Evolutionary conservation across 2,113 vertebrate species (phyloP), one percentile per base, ranked within the genome.

Genomic region (Dipodomys stephensi): DNA sequence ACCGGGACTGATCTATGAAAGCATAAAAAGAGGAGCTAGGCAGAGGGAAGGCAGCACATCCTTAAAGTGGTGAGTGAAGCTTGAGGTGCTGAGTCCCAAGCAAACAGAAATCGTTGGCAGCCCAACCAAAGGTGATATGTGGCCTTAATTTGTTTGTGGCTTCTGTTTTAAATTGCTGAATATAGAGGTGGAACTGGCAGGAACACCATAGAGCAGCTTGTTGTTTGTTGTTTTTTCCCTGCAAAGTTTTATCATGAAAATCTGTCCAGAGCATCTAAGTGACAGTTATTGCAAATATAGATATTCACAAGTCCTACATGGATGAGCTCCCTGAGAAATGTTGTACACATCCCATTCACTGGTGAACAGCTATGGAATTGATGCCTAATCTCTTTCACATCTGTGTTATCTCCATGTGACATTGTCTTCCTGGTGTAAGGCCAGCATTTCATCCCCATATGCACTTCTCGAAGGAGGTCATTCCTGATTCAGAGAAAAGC

Each of bases 181-280:
- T 23, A 92, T 62, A 15, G 9, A 11, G 25, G 18, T 11, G 7
- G 28, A 12, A 8, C 22, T 62, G 22, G n/a, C 53, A 77, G 60
- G 28, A 18, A 90, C 76, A 27, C 83, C 71, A 7, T 32, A 68
- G 53, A 46, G 46, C 18, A 27, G 68, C 27, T 76, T 32, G 68
- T 6, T 28, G 18, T 65, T 53, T 35, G 4, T 44, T 32, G 0
- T 19, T 46, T 22, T 60, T 88, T 87, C 49, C 20, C 4, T 46
- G 67, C 22, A 67, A 1, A 22, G 28, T 72, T 39, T 92, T 85
- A 25, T 73, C 79, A 88, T 95, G 27, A 81, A 93, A 92, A 65
- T 79, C 19, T 87, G 46, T 65, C 46, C 16, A 12, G 15, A 89
- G 77, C 85, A 83, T 46, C 9, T 46, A 25, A 91, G n/a, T 27